Conservation (phyloP, 2,797 vertebrate species). For the Chiloscyllium punctatum region DNA sequence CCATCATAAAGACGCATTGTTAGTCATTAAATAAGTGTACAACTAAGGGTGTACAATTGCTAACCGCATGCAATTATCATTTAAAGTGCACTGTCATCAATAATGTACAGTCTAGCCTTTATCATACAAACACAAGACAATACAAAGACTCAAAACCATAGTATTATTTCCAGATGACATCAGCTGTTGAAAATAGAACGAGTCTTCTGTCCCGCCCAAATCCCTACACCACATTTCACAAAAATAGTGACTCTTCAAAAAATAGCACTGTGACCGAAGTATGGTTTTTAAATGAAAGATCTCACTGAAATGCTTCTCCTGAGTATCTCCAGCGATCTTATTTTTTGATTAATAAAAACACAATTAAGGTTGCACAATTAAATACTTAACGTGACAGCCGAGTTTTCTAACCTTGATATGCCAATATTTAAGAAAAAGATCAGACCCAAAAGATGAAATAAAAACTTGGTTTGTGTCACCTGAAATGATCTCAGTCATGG, state of each 20-base stretch:
- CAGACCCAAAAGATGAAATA: background rate
- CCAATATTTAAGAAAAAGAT: background rate
- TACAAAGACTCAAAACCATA: background rate
- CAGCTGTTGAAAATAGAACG: background rate
- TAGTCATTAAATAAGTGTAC: background rate
- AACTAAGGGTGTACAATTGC: background rate
- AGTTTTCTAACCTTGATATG: background rate
- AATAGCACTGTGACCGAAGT: background rate
- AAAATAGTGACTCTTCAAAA: background rate
- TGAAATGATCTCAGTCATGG: background rate
- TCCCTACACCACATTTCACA: background rate
- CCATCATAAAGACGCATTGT: background rate
- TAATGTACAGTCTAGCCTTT: background rate
- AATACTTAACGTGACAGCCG: background rate
- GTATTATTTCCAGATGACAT: background rate
- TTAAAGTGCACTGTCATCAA: background rate
- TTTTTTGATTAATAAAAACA: background rate
- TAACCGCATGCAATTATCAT: background rate
- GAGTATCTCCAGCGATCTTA: background rate
- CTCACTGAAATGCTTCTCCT: no score
- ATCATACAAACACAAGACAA: background rate
- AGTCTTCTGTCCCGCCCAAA: background rate
- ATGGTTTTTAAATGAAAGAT: background rate
- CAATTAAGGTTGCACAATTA: background rate
- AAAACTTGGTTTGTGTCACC: no score